These are phyloP conservation scores for Chaetorhynchus papuensis DNA, from an alignment of 2,113 vertebrate genomes.

Conservation along the genomic window DNA sequence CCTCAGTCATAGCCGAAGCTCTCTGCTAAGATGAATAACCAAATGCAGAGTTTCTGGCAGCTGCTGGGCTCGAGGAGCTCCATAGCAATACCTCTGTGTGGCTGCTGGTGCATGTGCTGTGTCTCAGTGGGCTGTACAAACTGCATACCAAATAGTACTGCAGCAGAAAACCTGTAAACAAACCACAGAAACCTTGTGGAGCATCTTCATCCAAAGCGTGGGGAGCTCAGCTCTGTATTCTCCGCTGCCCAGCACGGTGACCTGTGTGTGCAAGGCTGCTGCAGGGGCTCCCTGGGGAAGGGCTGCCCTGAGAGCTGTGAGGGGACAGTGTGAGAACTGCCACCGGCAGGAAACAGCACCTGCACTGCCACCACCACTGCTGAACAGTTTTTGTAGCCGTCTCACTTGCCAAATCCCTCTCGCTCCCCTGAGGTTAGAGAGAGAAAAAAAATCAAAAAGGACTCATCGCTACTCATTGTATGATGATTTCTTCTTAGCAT, in stretches of 20 bases:
- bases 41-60: background rate
- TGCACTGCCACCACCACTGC: background rate
- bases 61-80: background rate
- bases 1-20: background rate
- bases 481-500: background rate
- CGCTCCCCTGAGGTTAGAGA: background rate
- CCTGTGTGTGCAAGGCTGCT: accelerated
- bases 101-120: background rate
- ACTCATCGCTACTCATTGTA: background rate
- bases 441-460: background rate
- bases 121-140: background rate
- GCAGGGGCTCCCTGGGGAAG: background rate
- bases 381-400: background rate
- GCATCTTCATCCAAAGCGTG: background rate
- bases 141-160: background rate
- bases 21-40: background rate
- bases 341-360: background rate
- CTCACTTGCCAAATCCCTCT: background rate
- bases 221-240: background rate
- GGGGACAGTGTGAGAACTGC: background rate
- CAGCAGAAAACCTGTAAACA: background rate
- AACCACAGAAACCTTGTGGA: background rate
- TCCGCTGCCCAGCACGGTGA: accelerated
- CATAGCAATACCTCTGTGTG: background rate
- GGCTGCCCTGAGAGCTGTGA: accelerated